phyloP scores from a whole-genome alignment of 2,888 invertebrate genomes.

The Apomyelois bistriatella region DNA sequence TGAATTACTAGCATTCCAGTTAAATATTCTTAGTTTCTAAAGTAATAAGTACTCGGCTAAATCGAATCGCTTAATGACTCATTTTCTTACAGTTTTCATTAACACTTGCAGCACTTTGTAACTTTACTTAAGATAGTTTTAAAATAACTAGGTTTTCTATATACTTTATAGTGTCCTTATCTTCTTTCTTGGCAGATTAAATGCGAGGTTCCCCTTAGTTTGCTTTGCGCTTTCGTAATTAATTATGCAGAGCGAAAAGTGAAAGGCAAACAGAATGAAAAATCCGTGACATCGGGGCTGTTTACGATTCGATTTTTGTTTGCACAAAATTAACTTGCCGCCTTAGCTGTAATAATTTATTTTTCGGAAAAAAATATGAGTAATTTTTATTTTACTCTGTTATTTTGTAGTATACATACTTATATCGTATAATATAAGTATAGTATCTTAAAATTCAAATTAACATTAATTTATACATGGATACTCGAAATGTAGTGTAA shows the following conservation, averaged over 20 bases:
- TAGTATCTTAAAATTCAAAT: no score
- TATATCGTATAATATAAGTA: no score
- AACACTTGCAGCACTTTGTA: slow-evolving; percentile 1
- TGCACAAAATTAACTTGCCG: background rate
- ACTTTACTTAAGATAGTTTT: background rate
- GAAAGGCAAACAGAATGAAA: background rate
- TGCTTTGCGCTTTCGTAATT: slow-evolving; percentile 5
- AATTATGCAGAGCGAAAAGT: background rate
- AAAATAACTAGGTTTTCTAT: background rate
- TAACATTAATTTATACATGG: no score
- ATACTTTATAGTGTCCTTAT: background rate
- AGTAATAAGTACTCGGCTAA: no score
- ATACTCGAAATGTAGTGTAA: no score
- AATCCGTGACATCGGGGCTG: background rate
- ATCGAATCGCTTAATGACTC: background rate
- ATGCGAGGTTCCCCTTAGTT: slow-evolving; percentile 1
- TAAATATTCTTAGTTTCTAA: background rate
- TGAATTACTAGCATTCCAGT: no score
- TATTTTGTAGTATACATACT: no score
- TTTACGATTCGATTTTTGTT: slow-evolving; percentile 4
- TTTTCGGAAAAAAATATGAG: no score
- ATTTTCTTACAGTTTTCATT: slow-evolving; percentile 5
- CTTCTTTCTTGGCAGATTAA: background rate
- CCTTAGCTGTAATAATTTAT: no score
- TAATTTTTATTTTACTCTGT: no score